These are phyloP conservation scores for Gandaritis pyraliata DNA, from an alignment of 2,888 invertebrate genomes.

Conservation along the genomic window DNA sequence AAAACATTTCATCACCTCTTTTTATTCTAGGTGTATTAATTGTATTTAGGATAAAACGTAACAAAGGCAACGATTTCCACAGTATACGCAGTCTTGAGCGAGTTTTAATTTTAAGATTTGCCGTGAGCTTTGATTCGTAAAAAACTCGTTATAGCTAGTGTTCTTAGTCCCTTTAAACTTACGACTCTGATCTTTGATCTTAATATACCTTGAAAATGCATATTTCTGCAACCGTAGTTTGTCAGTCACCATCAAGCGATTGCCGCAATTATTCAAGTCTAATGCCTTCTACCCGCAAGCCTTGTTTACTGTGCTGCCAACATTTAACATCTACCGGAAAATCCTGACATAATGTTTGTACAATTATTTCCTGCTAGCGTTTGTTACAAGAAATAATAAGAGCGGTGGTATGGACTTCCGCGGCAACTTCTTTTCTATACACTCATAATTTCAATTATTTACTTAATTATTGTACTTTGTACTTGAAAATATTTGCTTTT, in stretches of 20 bases:
- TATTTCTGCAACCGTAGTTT: conserved; percentile 49
- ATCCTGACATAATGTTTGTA: conserved; percentile 36
- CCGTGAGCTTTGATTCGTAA: too few relatives aligned
- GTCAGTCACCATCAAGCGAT: conserved; percentile 65
- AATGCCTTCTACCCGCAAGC: conserved; percentile 55
- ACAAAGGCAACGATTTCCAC: too few relatives aligned
- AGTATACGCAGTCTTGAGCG: too few relatives aligned
- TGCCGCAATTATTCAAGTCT: conserved; percentile 65
- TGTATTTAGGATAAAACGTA: too few relatives aligned
- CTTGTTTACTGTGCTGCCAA: conserved; percentile 49
- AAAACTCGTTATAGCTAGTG: too few relatives aligned
- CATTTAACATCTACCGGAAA: conserved; percentile 45
- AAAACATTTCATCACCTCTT: too few relatives aligned
- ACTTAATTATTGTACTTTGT: too few relatives aligned
- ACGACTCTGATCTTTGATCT: not conserved
- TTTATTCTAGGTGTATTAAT: too few relatives aligned
- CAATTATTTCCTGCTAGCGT: conserved; percentile 18
- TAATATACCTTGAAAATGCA: conserved; percentile 27
- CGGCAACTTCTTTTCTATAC: too few relatives aligned
- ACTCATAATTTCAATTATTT: too few relatives aligned
- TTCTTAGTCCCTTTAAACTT: not conserved
- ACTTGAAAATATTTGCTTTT: too few relatives aligned
- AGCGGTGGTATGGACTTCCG: not conserved
- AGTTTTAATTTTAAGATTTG: too few relatives aligned
- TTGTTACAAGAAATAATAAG: conserved; percentile 10